phyloP scores from a whole-genome alignment of 2,797 vertebrate genomes.

The Zalophus californianus region DNA sequence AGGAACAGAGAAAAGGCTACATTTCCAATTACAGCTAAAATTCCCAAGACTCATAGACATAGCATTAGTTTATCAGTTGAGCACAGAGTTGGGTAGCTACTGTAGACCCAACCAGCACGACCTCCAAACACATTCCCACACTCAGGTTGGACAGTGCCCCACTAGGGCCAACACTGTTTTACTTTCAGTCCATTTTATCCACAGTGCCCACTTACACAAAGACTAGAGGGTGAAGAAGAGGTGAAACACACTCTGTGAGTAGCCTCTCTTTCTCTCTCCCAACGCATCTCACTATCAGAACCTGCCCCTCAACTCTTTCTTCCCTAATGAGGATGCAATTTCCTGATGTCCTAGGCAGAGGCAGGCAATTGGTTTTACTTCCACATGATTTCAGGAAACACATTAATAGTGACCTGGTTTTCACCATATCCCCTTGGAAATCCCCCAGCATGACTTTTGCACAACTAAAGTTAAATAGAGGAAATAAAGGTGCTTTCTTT shows the following conservation, averaged over 20 bases:
- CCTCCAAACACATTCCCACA: not conserved
- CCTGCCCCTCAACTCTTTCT: not conserved
- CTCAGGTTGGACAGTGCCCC: not conserved
- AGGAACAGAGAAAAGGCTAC: not conserved
- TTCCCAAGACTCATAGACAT: not conserved
- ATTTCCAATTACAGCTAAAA: not conserved
- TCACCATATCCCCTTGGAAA: conserved; percentile 77
- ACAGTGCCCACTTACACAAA: not conserved
- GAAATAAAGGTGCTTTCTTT: conserved; percentile 78
- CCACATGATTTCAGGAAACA: conserved; percentile 74
- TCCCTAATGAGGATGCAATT: conserved; percentile 30
- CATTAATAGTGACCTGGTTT: conserved; percentile 71
- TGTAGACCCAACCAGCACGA: not conserved
- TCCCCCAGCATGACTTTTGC: conserved; percentile 74
- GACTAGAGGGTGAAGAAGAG: not conserved
- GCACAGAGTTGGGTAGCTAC: not conserved
- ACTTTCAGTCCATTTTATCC: not conserved
- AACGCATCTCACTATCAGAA: not conserved
- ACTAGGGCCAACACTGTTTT: not conserved
- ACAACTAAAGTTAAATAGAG: conserved; percentile 76
- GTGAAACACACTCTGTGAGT: not conserved
- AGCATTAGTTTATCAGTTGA: not conserved
- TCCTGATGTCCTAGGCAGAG: conserved; percentile 44
- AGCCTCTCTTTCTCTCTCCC: not conserved
- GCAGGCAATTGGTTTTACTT: conserved; percentile 27